Percentiles rank a stretch among this genome's conserved stretches.
These are phyloP conservation scores for Chaetoderma sp. DNA, from an alignment of 2,888 invertebrate species.

Conservation along the genomic window DNA sequence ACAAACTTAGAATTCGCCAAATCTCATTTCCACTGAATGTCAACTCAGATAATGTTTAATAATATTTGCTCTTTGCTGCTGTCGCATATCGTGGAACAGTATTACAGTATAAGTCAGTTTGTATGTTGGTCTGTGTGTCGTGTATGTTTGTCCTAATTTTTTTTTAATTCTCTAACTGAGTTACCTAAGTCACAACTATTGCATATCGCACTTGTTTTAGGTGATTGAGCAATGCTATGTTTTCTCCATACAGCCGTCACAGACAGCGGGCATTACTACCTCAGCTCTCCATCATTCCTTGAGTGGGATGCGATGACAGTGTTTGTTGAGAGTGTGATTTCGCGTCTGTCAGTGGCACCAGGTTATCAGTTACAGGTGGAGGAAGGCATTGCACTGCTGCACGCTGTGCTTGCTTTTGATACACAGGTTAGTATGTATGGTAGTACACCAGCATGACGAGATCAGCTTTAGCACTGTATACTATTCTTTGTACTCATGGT, in stretches of 20 bases:
- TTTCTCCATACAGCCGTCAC: conserved; percentile 20
- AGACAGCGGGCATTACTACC: conserved; percentile 69
- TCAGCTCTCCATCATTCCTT: conserved; percentile 75
- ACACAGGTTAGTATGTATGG: conserved; percentile 72
- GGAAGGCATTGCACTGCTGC: conserved; percentile 82
- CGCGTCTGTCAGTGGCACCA: conserved; percentile 79
- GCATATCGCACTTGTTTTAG: background rate
- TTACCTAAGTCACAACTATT: too few relatives aligned
- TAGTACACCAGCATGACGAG: too few relatives aligned
- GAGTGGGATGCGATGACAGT: conserved; percentile 71
- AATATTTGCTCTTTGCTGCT: too few relatives aligned
- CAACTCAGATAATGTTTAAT: too few relatives aligned
- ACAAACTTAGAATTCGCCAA: too few relatives aligned
- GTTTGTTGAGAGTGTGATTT: conserved; percentile 83
- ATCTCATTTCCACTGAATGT: too few relatives aligned
- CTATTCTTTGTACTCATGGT: too few relatives aligned
- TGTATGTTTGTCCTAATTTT: too few relatives aligned
- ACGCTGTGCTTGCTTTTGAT: conserved; percentile 81
- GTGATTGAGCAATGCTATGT: background rate
- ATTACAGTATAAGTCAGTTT: too few relatives aligned
- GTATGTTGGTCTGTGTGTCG: too few relatives aligned
- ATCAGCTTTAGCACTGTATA: too few relatives aligned
- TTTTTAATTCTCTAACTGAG: background rate
- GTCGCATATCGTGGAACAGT: too few relatives aligned
- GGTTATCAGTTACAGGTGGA: conserved; percentile 76